Conservation (phyloP, 2,113 vertebrate genomes). For the Alosa alosa region DNA sequence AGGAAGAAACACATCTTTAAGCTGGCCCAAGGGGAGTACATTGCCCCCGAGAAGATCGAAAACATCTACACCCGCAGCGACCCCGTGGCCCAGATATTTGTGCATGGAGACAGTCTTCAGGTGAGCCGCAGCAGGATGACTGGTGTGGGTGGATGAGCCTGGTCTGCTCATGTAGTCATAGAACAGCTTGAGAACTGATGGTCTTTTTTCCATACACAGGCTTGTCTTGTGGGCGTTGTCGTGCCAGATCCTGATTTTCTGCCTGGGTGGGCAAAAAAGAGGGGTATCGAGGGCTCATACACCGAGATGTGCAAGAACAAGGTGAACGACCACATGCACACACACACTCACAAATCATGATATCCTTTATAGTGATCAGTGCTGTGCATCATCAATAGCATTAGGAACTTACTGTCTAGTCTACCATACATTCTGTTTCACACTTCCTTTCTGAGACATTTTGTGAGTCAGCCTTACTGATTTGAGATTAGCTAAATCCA, state of each 20-base stretch:
- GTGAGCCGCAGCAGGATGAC: slow-evolving; percentile 54
- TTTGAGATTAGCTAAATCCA: not conserved
- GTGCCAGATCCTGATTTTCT: slow-evolving; percentile 86
- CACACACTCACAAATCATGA: not conserved
- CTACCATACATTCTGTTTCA: not conserved
- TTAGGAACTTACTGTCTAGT: too few relatives aligned
- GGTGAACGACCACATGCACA: slow-evolving; percentile 61
- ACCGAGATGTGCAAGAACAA: slow-evolving; percentile 83
- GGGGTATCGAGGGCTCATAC: slow-evolving; percentile 79
- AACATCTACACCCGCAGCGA: slow-evolving; percentile 84
- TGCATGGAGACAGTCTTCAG: slow-evolving; percentile 94
- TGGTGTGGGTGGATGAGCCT: not conserved
- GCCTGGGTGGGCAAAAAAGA: slow-evolving; percentile 81
- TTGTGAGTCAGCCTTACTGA: too few relatives aligned
- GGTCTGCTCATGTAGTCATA: not conserved
- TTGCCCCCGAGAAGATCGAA: slow-evolving; percentile 97
- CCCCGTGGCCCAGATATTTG: slow-evolving; percentile 87
- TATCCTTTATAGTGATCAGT: not conserved
- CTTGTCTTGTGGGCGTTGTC: slow-evolving; percentile 87
- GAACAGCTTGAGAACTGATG: not conserved
- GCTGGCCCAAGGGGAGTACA: slow-evolving; percentile 96
- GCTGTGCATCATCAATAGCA: not conserved
- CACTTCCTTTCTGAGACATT: not conserved
- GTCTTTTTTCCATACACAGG: slow-evolving; percentile 64
- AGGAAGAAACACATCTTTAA: slow-evolving; percentile 99